Conservation (phyloP, 23 tunicate genomes). For the Trididemnum nubilum region DNA sequence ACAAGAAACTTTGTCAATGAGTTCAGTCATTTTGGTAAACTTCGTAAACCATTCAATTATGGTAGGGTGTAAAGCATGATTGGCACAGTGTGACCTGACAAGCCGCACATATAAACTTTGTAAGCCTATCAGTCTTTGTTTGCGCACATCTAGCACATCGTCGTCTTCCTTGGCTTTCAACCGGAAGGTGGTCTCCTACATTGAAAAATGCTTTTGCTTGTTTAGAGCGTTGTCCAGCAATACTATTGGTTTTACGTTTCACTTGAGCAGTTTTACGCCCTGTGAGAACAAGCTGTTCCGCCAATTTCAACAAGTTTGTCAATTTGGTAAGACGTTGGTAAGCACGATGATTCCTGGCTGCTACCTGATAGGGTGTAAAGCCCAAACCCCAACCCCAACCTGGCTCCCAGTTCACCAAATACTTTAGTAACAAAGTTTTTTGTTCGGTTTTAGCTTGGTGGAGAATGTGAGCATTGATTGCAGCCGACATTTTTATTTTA, state of each 20-base stretch:
- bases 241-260: conserved; percentile 11
- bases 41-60: conserved; percentile 1
- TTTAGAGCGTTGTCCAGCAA: no score
- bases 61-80: conserved; percentile 4
- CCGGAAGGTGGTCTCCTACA: conserved; percentile 16
- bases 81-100: conserved; percentile 10
- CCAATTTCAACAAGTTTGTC: no score
- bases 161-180: conserved; percentile 19
- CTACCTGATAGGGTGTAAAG: no score
- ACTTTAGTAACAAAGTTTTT: no score
- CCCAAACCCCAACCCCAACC: no score
- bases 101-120: neutral
- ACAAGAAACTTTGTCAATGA: no score
- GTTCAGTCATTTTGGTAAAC: neutral
- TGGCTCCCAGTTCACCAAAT: neutral
- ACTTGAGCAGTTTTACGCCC: conserved; percentile 11
- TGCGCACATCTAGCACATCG: conserved; percentile 14
- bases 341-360: neutral
- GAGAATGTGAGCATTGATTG: neutral
- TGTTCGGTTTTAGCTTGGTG: no score
- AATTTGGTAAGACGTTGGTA: no score
- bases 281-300: no score
- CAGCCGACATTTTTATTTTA: conserved; percentile 24
- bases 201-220: conserved; percentile 2
- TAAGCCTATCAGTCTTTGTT: neutral